Conservation (phyloP, 1,140 invertebrate genomes). For the Drosophila nigromelanica region DNA sequence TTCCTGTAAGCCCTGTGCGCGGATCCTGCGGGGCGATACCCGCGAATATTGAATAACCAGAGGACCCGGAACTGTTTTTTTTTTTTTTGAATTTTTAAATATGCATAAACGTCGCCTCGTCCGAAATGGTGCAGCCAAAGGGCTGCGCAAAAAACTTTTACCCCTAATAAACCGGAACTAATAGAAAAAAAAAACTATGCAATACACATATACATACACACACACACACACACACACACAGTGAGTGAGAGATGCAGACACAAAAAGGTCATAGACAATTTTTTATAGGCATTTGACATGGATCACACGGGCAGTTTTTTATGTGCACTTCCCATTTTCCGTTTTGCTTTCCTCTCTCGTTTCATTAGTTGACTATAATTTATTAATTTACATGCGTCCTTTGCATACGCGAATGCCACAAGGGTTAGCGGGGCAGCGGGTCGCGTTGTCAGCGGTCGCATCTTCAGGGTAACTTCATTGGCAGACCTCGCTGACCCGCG, state of each 20-base stretch:
- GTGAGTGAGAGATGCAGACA: no score
- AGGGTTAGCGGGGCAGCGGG: constrained; percentile 34
- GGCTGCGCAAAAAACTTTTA: constrained; percentile 69
- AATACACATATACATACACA: constrained; percentile 22
- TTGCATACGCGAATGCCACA: constrained; percentile 61
- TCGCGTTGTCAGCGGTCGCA: constrained; percentile 60
- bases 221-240: constrained; percentile 1
- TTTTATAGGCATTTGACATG: constrained; percentile 73
- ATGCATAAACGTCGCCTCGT: constrained; percentile 61
- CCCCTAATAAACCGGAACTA: constrained; percentile 78
- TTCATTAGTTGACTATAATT: constrained; percentile 81
- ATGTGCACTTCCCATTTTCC: constrained; percentile 38
- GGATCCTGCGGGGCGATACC: constrained; percentile 48
- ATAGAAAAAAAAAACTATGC: constrained; percentile 60
- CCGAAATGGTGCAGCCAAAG: constrained; percentile 71
- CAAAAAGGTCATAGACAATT: constrained; percentile 69
- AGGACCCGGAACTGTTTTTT: constrained; percentile 24
- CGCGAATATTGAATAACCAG: constrained; percentile 79
- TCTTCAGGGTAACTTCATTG: constrained; percentile 75
- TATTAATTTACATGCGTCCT: constrained; percentile 81
- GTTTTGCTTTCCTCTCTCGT: constrained; percentile 29
- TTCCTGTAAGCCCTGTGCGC: constrained; percentile 47
- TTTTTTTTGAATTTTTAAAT: constrained; percentile 50
- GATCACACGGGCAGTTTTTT: constrained; percentile 47
- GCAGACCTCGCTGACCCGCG: constrained; percentile 63